Percentiles rank a stretch among this genome's conserved stretches.
These are phyloP conservation scores for Coboldia fuscipes DNA, from an alignment of 1,140 invertebrate species.

Conservation along the genomic window DNA sequence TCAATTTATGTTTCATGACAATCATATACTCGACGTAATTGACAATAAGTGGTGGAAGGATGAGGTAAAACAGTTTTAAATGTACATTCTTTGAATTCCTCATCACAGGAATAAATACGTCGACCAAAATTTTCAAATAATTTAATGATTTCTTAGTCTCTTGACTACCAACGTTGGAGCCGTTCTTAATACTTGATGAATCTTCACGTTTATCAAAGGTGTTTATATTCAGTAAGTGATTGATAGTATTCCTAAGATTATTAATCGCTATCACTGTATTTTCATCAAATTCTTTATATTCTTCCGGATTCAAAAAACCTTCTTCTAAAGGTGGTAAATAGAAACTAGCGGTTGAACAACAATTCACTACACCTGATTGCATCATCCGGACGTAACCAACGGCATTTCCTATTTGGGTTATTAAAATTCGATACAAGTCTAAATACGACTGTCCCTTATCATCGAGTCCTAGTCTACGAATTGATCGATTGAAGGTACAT, in stretches of 20 bases:
- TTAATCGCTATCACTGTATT: slow-evolving; percentile 41
- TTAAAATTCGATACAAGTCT: slow-evolving; percentile 79
- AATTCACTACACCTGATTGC: slow-evolving; percentile 80
- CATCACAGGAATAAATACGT: slow-evolving; percentile 81
- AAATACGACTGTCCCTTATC: slow-evolving; percentile 70
- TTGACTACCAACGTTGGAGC: too few species aligned
- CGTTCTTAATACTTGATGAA: too few species aligned
- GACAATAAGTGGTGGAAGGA: slow-evolving; percentile 81
- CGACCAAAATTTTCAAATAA: slow-evolving; percentile 48
- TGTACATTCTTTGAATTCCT: slow-evolving; percentile 73
- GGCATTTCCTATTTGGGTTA: slow-evolving; percentile 90
- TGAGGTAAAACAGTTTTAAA: slow-evolving; percentile 82
- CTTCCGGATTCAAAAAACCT: slow-evolving; percentile 35
- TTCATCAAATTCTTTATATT: slow-evolving; percentile 28
- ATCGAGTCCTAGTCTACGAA: slow-evolving; percentile 70
- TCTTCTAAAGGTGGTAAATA: slow-evolving; percentile 74
- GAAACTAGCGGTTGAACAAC: slow-evolving; percentile 71
- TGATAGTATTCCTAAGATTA: slow-evolving; percentile 55
- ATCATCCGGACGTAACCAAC: slow-evolving; percentile 92
- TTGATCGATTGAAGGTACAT: slow-evolving; percentile 85
- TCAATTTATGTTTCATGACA: slow-evolving; percentile 79
- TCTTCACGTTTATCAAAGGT: too few species aligned
- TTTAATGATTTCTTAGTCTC: slow-evolving; percentile 4
- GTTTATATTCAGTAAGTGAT: slow-evolving; percentile 40
- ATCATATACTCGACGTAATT: slow-evolving; percentile 91